Evolutionary conservation across 2,797 vertebrate species (phyloP), one percentile per base, ranked within the genome.

Genomic region (Falco cherrug): DNA sequence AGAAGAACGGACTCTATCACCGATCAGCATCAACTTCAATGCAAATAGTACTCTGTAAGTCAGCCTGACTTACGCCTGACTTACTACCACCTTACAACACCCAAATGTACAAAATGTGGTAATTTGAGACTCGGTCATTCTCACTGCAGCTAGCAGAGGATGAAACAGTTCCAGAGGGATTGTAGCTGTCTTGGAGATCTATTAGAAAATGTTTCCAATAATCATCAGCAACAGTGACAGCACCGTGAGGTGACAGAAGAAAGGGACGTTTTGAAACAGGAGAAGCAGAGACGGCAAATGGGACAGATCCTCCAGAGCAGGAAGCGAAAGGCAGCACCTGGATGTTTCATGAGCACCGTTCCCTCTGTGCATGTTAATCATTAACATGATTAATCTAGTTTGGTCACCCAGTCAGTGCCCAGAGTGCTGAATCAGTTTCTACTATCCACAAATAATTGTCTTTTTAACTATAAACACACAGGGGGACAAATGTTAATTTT

Each of bases 341-440:
- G 54, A 2, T 16, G 39, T 1, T 11, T 1, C 50, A 43, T 1
- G 3, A 59, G 45, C 60, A 21, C 16, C 33, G 4, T 5, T n/a
- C 48, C 31, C 47, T 6, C 71, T 9, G 35, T 1, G 33, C 51
- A 2, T 0, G n/a, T 4, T 22, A 4, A 16, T 13, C 29, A 5
- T 4, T 3, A 13, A 12, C 57, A 1, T 6, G 28, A 5, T 10
- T 16, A 14, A 6, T 2, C 54, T 9, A 14, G 26, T 3, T 74
- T 16, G 53, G 47, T 13, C 50, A 11, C 18, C 16, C 60, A 6
- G 19, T 2, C 7, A 28, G 71, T 1, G 45, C 75, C 47, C 2
- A 1, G 14, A 41, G 83, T 1, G 22, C 86, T 16, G 35, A 2
- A 2, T 3, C 16, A 7, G 31, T 8, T 26, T 5, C 65, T 31